Evolutionary conservation across 2,113 vertebrate genomes (phyloP).

Genomic region (Esox niger): DNA sequence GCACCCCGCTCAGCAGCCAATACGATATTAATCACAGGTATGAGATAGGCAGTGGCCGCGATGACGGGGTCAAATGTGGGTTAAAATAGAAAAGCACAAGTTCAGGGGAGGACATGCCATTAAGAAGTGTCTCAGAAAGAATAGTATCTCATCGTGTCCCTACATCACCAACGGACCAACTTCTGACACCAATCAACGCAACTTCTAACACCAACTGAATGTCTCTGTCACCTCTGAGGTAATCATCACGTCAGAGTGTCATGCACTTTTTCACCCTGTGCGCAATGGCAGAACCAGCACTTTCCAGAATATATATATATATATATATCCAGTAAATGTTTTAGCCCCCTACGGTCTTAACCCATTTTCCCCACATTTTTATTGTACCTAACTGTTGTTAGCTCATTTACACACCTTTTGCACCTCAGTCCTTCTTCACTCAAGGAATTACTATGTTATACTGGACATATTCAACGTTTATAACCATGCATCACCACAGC

Average conservation of each 20-base stretch:
- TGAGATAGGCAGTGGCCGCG: background rate
- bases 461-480: no score
- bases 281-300: conserved; percentile 32
- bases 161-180: background rate
- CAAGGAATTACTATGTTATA: no score
- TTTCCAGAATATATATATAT: no score
- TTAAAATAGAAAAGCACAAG: background rate
- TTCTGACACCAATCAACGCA: background rate
- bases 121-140: background rate
- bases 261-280: background rate
- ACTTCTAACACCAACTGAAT: background rate
- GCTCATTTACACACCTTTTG: no score
- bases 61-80: background rate
- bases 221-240: no score
- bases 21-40: conserved; percentile 47
- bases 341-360: no score
- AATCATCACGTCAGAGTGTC: background rate
- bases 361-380: no score
- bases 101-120: background rate
- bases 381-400: no score
- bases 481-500: no score
- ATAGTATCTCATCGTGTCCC: background rate
- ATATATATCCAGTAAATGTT: no score
- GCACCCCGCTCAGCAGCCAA: background rate
- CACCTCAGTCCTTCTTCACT: no score